Conservation (phyloP, 2,888 invertebrate species). For the Eupeodes latifasciatus region DNA sequence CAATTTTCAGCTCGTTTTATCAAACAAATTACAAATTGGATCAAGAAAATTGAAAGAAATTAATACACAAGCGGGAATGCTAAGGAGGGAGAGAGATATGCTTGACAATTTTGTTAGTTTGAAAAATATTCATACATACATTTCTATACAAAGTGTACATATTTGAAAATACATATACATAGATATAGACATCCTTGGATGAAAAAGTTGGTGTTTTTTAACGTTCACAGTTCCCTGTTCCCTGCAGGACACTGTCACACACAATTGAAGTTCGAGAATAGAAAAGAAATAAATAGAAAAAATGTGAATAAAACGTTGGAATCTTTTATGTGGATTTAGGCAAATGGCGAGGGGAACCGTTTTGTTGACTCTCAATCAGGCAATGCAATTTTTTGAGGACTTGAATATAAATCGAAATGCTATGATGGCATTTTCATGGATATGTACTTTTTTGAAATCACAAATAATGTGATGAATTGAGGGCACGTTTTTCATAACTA, state of each 20-base stretch:
- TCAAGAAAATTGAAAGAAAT: constrained; percentile 47
- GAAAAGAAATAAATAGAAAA: constrained; percentile 3
- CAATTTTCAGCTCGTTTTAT: constrained; percentile 54
- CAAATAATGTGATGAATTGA: constrained; percentile 9
- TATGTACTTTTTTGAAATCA: background rate
- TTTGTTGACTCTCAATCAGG: constrained; percentile 56
- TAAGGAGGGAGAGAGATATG: background rate
- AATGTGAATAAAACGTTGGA: constrained; percentile 2
- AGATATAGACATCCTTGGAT: constrained; percentile 7
- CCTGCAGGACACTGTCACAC: constrained; percentile 2
- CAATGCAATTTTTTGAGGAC: constrained; percentile 36
- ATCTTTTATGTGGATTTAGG: constrained; percentile 49
- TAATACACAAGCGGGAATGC: constrained; percentile 38
- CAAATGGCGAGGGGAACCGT: constrained; percentile 37
- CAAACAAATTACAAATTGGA: constrained; percentile 56
- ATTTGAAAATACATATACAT: constrained; percentile 21
- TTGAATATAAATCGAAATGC: constrained; percentile 40
- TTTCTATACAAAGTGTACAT: background rate
- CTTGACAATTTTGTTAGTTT: constrained; percentile 21
- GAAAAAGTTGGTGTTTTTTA: background rate
- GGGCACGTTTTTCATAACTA: constrained; percentile 1
- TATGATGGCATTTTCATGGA: background rate
- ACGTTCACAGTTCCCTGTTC: background rate
- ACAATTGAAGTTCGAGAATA: constrained; percentile 6
- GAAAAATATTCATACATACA: background rate